Conservation (phyloP, 2,888 invertebrate species). For the Poecilobothrus nobilitatus region DNA sequence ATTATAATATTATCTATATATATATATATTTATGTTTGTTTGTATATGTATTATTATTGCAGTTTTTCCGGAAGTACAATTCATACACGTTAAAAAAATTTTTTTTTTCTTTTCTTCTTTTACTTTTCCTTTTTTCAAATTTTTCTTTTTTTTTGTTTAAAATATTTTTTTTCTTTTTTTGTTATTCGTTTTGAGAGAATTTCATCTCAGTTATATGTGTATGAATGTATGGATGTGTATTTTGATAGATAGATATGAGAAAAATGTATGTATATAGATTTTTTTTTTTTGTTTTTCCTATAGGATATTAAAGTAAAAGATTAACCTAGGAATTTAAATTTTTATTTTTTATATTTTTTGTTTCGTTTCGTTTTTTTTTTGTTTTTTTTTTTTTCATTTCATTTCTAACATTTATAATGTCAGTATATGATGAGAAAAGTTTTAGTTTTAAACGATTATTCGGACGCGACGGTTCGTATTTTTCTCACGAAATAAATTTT, state of each 20-base stretch:
- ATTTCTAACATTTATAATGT: background rate
- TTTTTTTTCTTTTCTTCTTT: no score
- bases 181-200: background rate
- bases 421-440: background rate
- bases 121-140: no score
- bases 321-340: background rate
- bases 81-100: background rate
- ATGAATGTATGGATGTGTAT: background rate
- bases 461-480: slow-evolving; percentile 6
- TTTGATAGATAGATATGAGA: background rate
- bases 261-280: no score
- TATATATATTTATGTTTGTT: no score
- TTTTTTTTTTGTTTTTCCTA: no score
- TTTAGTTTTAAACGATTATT: background rate
- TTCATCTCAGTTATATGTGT: background rate
- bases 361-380: no score
- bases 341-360: no score
- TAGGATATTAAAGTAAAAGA: background rate
- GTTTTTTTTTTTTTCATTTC: background rate
- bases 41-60: background rate
- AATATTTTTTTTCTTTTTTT: background rate
- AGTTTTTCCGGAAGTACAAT: background rate
- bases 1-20: no score
- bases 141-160: no score
- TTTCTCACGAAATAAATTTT: background rate